Evolutionary conservation across 2,797 vertebrate genomes (phyloP).

Genomic region (Gobionotothen gibberifrons): DNA sequence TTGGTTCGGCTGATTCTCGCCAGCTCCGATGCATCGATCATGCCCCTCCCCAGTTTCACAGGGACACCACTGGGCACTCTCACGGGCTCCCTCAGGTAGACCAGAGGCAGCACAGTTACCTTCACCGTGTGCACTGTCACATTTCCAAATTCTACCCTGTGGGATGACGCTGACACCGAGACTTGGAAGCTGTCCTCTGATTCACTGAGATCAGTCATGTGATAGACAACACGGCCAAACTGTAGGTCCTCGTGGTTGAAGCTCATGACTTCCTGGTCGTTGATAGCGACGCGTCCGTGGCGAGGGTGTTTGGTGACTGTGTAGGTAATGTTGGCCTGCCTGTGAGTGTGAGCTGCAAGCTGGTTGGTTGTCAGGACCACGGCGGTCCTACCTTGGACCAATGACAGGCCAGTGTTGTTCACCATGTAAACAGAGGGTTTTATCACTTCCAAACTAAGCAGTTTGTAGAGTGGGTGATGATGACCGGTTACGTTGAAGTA

Average conservation of each 20-base stretch:
- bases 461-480: slow-evolving; percentile 90
- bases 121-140: slow-evolving; percentile 84
- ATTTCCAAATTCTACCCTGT: slow-evolving; percentile 80
- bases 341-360: slow-evolving; percentile 87
- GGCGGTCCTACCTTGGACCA: slow-evolving; percentile 87
- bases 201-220: slow-evolving; percentile 87
- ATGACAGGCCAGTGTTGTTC: slow-evolving; percentile 87
- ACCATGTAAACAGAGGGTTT: slow-evolving; percentile 84
- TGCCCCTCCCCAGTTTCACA: slow-evolving; percentile 84
- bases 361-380: slow-evolving; percentile 84
- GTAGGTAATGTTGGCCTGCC: slow-evolving; percentile 84
- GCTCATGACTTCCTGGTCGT: slow-evolving; percentile 79
- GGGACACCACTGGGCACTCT: slow-evolving; percentile 83
- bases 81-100: slow-evolving; percentile 79
- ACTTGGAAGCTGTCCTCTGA: slow-evolving; percentile 86
- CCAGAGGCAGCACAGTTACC: slow-evolving; percentile 85
- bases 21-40: slow-evolving; percentile 90
- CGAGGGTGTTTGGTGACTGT: slow-evolving; percentile 84
- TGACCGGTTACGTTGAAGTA: slow-evolving; percentile 93
- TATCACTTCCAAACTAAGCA: slow-evolving; percentile 89
- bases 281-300: slow-evolving; percentile 86
- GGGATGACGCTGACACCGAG: slow-evolving; percentile 83
- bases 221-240: slow-evolving; percentile 84
- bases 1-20: slow-evolving; percentile 86
- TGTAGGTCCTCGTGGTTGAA: slow-evolving; percentile 89